Base-by-base conservation (phyloP, 2,888 invertebrate genomes). In the Acronicta alni region DNA sequence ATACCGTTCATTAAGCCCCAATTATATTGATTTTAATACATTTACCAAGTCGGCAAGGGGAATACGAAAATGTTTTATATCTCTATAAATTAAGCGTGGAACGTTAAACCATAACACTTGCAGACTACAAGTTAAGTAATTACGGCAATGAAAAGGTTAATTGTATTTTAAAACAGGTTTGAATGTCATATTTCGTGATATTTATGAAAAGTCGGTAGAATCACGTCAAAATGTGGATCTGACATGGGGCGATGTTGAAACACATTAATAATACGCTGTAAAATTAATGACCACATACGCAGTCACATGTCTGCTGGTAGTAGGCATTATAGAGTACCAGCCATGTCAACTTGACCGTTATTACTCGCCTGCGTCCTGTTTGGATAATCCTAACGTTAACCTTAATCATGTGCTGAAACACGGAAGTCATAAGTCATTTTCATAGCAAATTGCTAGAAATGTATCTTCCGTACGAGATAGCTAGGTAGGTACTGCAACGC, bases 101-200 rank as follows among this genome's bases (percentile, higher is more conserved):
- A 59, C 43, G 46, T 55, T 38, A 66, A 75, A 64, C 47, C 43
- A 59, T 55, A 65, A 58, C 47, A 60, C 55, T 72, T 63, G 58
- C 61, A 52, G 61, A 67, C 57, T 63, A 75, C 57, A 67, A 45
- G 47, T 67, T 56, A 60, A 65, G 60, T 76, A 73, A 79, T 72
- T 63, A 64, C 32, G 18, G 39, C 51, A 62, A 59, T 68, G 67
- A 74, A 80, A 83, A 84, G 81, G 81, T 81, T 80, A 81, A 80
- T 78, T 67, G 72, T 61, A 47, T 66, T 59, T 71, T 75, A 78
- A 72, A 77, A 80, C 74, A 46, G 72, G 76, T 80, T 73, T 64
- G 47, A 38, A 57, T 66, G 65, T 55, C 53, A 37, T 66, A 71
- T 73, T 70, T 66, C 35, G 72, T 71, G 62, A 76, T 72, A 77